These are phyloP conservation scores for Orcinus orca DNA, from an alignment of 2,113 vertebrate genomes.

Conservation along the genomic window DNA sequence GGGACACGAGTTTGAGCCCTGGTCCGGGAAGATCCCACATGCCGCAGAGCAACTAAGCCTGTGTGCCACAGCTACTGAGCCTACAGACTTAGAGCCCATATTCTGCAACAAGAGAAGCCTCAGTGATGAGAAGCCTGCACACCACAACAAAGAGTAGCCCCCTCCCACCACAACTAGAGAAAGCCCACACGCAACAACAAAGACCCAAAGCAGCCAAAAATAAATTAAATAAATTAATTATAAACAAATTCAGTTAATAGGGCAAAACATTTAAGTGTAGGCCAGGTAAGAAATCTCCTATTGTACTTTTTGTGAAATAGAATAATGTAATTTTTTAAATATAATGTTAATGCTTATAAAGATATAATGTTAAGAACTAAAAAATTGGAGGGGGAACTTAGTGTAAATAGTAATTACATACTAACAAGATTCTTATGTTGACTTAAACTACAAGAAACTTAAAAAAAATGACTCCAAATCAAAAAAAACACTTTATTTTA, in stretches of 20 bases:
- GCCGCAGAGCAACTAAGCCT: too few species aligned
- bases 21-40: too few species aligned
- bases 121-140: too few species aligned
- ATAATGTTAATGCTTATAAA: neutral
- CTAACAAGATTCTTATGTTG: neutral
- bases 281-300: neutral
- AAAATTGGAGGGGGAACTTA: neutral
- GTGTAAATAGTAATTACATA: neutral
- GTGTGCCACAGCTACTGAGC: too few species aligned
- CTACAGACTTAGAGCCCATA: too few species aligned
- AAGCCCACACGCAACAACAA: too few species aligned
- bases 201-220: too few species aligned
- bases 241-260: neutral
- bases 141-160: too few species aligned
- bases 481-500: neutral
- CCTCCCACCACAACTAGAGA: fast-evolving
- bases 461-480: neutral
- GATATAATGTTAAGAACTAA: neutral
- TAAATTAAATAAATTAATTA: too few species aligned
- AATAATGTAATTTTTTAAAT: neutral
- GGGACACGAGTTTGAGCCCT: too few species aligned
- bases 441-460: neutral
- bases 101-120: too few species aligned
- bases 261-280: neutral
- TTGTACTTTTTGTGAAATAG: neutral